phyloP scores from a whole-genome alignment of 2,113 vertebrate genomes.

The Mesoclemmys tuberculata region DNA sequence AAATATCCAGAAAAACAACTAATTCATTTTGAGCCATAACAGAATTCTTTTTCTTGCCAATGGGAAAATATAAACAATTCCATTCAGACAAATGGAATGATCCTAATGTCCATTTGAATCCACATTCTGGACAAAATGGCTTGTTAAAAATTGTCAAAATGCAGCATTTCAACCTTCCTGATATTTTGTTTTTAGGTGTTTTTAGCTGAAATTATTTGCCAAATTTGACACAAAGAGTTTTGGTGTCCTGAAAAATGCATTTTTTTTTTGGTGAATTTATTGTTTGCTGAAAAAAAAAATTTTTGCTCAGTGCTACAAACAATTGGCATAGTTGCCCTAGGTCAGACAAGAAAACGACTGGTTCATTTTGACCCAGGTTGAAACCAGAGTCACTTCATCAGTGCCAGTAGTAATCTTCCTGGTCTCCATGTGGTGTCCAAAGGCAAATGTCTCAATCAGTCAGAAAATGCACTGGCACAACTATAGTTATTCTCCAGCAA shows the following conservation, averaged over 20 bases:
- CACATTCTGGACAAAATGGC: neutral
- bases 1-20: neutral
- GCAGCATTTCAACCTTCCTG: neutral
- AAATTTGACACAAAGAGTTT: neutral
- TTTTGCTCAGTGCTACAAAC: neutral
- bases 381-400: neutral
- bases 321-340: neutral
- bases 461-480: neutral
- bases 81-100: neutral
- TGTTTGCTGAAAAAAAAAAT: neutral
- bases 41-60: neutral
- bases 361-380: neutral
- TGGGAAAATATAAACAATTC: neutral
- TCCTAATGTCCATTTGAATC: neutral
- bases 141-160: neutral
- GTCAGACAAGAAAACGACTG: neutral
- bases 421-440: neutral
- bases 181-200: neutral
- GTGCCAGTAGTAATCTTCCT: neutral
- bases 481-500: neutral
- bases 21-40: neutral
- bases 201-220: neutral
- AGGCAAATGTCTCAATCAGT: rapidly evolving
- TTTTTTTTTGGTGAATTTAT: neutral
- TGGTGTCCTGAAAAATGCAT: neutral